Evolutionary conservation across 2,113 vertebrate species (phyloP), one percentile per base, ranked within the genome.

Genomic region (Amazona guildingii): DNA sequence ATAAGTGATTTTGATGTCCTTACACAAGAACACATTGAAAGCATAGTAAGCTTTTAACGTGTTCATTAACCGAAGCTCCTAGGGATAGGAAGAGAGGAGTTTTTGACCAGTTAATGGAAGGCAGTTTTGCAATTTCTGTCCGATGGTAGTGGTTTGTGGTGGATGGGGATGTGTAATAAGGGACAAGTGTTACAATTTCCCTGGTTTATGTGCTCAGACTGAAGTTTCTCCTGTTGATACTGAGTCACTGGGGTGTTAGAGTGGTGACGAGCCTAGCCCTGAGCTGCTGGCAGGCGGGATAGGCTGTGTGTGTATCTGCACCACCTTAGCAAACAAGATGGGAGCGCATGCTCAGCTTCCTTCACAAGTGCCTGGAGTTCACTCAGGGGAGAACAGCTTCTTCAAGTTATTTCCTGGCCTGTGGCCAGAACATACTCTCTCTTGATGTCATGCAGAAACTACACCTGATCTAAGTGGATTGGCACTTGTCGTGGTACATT

Each of bases 401-500:
- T 69, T 92, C 68, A 92, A 73, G 55, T 86, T 94, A 28, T 90
- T 93, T 92, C 83, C 88, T 93, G 92, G 92, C 85, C 28, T 49
- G 24, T 75, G 70, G 51, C 90, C 92, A 49, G 54, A 74, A 16
- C 33, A 25, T 19, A 37, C 24, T 41, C 29, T 87, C 14, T 54
- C 61, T 95, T 88, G 72, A 86, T 84, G 44, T 68, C 93, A 8
- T 2, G 31, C 83, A 96, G 90, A 75, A 94, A 55, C 64, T 59
- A 46, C 69, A 76, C 72, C 72, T 83, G 59, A 63, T 89, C 44
- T 64, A 85, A 91, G 63, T 24, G 19, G 62, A 70, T 86, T 88
- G 79, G 75, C 41, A 14, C 37, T 77, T 54, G 39, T 68, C 20
- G 3, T 46, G 63, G 43, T 68, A 35, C 37, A 0, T 70, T 83